Evolutionary conservation across 2,797 vertebrate species (phyloP), one percentile per base, ranked within the genome.

Genomic region (Eremophila alpestris): DNA sequence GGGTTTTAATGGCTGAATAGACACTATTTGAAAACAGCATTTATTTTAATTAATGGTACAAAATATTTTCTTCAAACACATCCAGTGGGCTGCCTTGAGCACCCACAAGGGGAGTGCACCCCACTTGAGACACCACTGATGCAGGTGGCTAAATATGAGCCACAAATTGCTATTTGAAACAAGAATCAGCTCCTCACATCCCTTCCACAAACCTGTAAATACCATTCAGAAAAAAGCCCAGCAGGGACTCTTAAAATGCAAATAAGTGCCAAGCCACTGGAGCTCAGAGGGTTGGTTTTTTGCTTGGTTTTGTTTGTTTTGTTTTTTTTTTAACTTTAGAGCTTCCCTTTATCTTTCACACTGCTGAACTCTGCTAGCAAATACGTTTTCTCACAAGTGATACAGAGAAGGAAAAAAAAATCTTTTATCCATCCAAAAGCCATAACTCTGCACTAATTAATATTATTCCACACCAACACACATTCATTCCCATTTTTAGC

Each of bases 91-190:
- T 67, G 36, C 21, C 45, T 32, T 18, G 27, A 48, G 21, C 38
- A 69, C 4, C 30, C 34, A n/a, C 5, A 11, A 46, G 32, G 23
- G 21, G 8, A 7, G 10, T 7, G 27, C 22, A 45, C 8, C 63
- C 27, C 41, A 21, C 52, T 71, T 48, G 2, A 49, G 36, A 76
- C 29, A 32, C 11, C 70, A 38, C 54, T 29, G 27, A 14, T 58
- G 19, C 0, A 21, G 15, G 27, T 26, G 32, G 22, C 32, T 32
- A 32, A 32, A 64, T 1, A 6, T 0, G 5, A 23, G 11, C 36
- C 41, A 65, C 11, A 10, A 77, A 20, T 10, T 24, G 14, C 16
- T 7, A 1, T n/a, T 13, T 43, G 41, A 70, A n/a, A 18, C 26
- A 10, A 40, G n/a, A 77, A 64, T 19, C 26, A 11, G 22, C 30